Percentiles rank a stretch among this genome's conserved stretches.
These are phyloP conservation scores for Mesembrinibis cayennensis DNA, from an alignment of 2,113 vertebrate species.

Conservation along the genomic window DNA sequence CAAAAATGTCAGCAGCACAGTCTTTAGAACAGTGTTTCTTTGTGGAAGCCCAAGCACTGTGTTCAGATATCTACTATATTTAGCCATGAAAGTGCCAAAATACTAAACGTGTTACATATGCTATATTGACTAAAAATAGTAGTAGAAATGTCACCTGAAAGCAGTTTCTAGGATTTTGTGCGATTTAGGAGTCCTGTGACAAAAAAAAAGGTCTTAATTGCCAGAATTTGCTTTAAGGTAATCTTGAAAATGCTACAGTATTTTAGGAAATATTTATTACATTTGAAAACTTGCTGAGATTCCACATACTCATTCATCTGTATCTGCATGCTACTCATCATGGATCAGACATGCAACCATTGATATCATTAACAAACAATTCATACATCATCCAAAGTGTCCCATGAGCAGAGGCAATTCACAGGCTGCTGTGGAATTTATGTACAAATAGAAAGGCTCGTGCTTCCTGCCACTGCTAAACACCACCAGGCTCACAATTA, in stretches of 20 bases:
- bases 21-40: not conserved
- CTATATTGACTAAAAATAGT: conserved; percentile 55
- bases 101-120: conserved; percentile 20
- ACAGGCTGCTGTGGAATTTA: not conserved
- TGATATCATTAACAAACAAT: conserved; percentile 1
- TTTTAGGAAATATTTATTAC: conserved; percentile 36
- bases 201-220: conserved; percentile 66
- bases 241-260: conserved; percentile 51
- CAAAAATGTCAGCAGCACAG: not conserved
- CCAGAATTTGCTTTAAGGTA: conserved; percentile 50
- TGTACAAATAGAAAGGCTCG: not conserved
- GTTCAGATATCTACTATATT: conserved; percentile 14
- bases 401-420: conserved; percentile 22
- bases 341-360: conserved; percentile 10
- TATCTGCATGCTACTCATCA: not conserved
- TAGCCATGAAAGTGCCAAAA: conserved; percentile 10
- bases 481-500: not conserved
- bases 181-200: conserved; percentile 63
- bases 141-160: conserved; percentile 65
- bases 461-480: not conserved
- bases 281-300: conserved; percentile 41
- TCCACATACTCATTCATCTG: not conserved
- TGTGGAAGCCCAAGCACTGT: conserved; percentile 56
- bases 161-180: conserved; percentile 59
- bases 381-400: not conserved